Conservation (phyloP, 2,797 vertebrate genomes). For the Sphaeramia orbicularis region DNA sequence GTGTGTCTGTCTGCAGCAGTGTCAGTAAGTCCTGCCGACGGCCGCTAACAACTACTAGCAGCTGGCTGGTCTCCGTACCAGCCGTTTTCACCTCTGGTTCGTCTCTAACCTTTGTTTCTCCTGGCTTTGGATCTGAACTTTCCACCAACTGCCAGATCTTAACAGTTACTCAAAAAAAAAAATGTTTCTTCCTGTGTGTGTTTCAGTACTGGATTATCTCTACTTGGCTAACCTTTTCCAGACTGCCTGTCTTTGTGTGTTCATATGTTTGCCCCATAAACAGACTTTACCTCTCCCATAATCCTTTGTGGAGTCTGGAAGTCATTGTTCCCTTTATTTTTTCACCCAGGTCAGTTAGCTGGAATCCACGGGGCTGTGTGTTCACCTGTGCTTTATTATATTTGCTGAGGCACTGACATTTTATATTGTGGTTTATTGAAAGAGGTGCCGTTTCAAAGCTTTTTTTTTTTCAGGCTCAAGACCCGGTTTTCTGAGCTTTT, state of each 20-base stretch:
- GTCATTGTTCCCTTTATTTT: neutral
- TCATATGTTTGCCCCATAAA: slow-evolving; percentile 30
- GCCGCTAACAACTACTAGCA: slow-evolving; percentile 43
- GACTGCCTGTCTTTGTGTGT: slow-evolving; percentile 7
- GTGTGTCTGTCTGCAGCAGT: slow-evolving; percentile 96
- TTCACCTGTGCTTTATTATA: no score
- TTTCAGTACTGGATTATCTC: no score
- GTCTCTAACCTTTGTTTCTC: slow-evolving; percentile 41
- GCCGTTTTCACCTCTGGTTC: slow-evolving; percentile 4
- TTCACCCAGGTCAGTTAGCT: neutral
- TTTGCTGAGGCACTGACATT: neutral
- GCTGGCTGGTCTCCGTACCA: neutral
- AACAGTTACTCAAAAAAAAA: slow-evolving; percentile 18
- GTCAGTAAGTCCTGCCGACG: slow-evolving; percentile 91
- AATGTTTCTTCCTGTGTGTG: no score
- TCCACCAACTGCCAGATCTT: slow-evolving; percentile 17
- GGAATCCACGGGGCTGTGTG: neutral
- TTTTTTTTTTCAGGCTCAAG: neutral
- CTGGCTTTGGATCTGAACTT: slow-evolving; percentile 16
- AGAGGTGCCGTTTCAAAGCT: neutral
- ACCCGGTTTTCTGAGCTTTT: neutral
- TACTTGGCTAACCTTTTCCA: slow-evolving; percentile 42
- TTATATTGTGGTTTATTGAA: neutral
- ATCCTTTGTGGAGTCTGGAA: slow-evolving; percentile 13
- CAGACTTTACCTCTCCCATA: slow-evolving; percentile 4